These are phyloP conservation scores for Morone saxatilis DNA, from an alignment of 2,113 vertebrate genomes.

Conservation along the genomic window DNA sequence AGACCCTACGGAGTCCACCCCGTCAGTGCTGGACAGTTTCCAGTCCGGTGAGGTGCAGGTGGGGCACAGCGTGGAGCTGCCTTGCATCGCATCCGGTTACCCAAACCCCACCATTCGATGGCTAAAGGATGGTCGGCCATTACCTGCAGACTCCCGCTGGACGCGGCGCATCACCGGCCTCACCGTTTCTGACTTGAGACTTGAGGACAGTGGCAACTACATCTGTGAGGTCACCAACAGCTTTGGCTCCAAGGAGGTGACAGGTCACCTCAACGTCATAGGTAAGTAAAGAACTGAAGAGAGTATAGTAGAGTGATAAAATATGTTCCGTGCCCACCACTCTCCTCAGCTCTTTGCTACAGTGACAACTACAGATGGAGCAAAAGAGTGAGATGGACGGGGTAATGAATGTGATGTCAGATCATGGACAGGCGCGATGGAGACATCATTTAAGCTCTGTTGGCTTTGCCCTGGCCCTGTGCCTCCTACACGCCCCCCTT, in stretches of 20 bases:
- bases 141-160: conserved; percentile 94
- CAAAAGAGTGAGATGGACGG: conserved; percentile 25
- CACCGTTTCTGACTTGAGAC: conserved; percentile 91
- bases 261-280: conserved; percentile 92
- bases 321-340: background rate
- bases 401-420: conserved; percentile 34
- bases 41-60: conserved; percentile 92
- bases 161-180: conserved; percentile 92
- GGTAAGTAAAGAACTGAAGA: conserved; percentile 79
- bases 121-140: conserved; percentile 95
- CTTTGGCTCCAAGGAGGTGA: conserved; percentile 96
- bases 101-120: conserved; percentile 95
- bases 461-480: conserved; percentile 25
- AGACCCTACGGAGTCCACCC: conserved; percentile 96
- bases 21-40: conserved; percentile 95
- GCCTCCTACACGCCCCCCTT: conserved; percentile 8
- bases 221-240: conserved; percentile 99
- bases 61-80: conserved; percentile 91
- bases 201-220: conserved; percentile 97
- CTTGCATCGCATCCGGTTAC: conserved; percentile 96
- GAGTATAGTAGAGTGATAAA: background rate
- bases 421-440: conserved; percentile 9
- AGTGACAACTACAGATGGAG: conserved; percentile 26
- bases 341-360: background rate
- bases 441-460: conserved; percentile 51